Conservation (phyloP, 1,140 invertebrate species). For the Zaprionus taronus region DNA sequence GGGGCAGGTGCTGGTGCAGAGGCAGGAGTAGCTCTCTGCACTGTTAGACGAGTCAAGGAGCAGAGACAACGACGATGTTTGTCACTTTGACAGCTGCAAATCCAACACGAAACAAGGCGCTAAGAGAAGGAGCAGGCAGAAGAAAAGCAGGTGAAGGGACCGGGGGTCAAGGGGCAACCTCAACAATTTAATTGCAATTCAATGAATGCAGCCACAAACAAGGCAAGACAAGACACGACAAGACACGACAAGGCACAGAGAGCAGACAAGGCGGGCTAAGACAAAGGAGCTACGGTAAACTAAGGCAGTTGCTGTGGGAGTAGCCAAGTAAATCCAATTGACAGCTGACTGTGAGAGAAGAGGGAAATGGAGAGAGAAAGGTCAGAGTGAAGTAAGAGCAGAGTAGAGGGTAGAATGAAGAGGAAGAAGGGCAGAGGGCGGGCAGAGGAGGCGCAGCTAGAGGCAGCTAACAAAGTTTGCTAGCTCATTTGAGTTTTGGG, state of each 20-base stretch:
- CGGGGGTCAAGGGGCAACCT: neutral
- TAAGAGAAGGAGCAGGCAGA: neutral
- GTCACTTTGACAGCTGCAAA: conserved; percentile 80
- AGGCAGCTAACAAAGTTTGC: neutral
- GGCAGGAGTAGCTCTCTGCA: too few relatives aligned
- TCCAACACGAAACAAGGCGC: conserved; percentile 57
- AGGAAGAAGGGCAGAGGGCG: too few relatives aligned
- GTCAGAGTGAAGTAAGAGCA: neutral
- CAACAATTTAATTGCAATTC: conserved; percentile 75
- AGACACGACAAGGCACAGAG: neutral
- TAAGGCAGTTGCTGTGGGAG: conserved; percentile 22
- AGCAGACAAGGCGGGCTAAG: neutral
- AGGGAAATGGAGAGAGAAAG: neutral
- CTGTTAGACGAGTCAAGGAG: neutral
- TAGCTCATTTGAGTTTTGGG: neutral
- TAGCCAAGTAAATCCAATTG: conserved; percentile 57
- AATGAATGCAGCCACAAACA: conserved; percentile 50
- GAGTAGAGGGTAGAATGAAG: neutral
- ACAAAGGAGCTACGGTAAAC: neutral
- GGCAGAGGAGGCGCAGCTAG: neutral
- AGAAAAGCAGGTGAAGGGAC: neutral
- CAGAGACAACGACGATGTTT: conserved; percentile 53
- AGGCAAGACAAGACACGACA: neutral
- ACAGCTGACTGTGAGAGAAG: conserved; percentile 38
- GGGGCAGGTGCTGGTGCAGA: too few relatives aligned